Evolutionary conservation across 2,888 invertebrate genomes (phyloP), one percentile per base, ranked within the genome.

Genomic region (Tridacna crocea): DNA sequence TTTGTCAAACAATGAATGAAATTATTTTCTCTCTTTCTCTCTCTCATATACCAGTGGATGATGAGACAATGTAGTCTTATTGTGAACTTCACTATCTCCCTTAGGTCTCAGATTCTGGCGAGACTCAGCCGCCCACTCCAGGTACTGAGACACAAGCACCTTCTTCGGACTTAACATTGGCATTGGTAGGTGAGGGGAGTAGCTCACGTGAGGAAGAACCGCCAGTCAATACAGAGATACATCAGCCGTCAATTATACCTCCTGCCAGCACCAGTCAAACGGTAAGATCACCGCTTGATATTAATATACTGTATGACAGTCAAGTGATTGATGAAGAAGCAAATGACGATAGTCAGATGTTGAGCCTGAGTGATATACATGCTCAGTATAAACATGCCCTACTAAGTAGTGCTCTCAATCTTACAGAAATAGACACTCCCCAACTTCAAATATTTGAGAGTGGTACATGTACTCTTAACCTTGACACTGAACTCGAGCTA

Each of bases 121-220:
- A 70, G 27, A 70, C 68, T 27, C 77, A 77, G 68, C 70, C 77
- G n/a, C 77, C 77, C 6, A 22, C n/a, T 68, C 60, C 77, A 60
- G 77, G 46, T 60, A 17, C 55, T 13, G 70, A 58, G 27, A 65
- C 75, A 46, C 65, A 75, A 55, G n/a, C 61, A 22, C 63, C 75
- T 17, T 63, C 36, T 63, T 47, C 75, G 24, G 27, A 61, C n/a
- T 24, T 61, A n/a, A n/a, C n/a, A n/a, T n/a, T n/a, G n/a, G n/a
- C n/a, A n/a, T n/a, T n/a, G n/a, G n/a, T n/a, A n/a, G n/a, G 55
- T 55, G 15, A 55, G 55, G 13, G n/a, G n/a, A n/a, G n/a, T n/a
- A n/a, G n/a, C n/a, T n/a, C n/a, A n/a, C n/a, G n/a, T n/a, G n/a
- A n/a, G n/a, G 17, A 17, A 13, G 15, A 55, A 55, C n/a, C n/a